phyloP scores from a whole-genome alignment of 1,140 invertebrate species.

The Trialeurodes vaporariorum region DNA sequence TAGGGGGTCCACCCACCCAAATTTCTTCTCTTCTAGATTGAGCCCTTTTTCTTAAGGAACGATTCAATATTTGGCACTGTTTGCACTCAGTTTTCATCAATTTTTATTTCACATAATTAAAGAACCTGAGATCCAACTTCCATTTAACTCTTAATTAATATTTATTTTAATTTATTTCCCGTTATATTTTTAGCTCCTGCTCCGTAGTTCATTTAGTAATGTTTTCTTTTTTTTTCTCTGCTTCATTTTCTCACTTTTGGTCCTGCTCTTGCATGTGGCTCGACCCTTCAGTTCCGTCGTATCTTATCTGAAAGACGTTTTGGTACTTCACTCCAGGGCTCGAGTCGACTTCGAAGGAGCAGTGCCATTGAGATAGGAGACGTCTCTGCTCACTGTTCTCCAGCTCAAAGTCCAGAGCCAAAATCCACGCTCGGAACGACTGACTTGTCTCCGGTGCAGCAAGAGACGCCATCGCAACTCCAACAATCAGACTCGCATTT shows the following conservation, averaged over 20 bases:
- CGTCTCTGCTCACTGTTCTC: neutral
- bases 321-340: constrained; percentile 28
- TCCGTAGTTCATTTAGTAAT: too few relatives aligned
- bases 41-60: too few relatives aligned
- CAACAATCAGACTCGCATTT: neutral
- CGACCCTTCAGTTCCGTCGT: constrained; percentile 23
- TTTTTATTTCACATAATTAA: too few relatives aligned
- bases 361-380: constrained; percentile 38
- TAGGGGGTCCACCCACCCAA: too few relatives aligned
- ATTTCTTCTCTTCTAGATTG: too few relatives aligned
- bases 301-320: constrained; percentile 27
- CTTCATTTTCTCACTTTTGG: neutral
- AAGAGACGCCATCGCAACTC: neutral
- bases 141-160: too few relatives aligned
- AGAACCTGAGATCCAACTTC: too few relatives aligned
- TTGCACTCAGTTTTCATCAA: too few relatives aligned
- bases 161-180: too few relatives aligned
- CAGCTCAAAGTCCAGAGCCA: neutral
- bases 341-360: constrained; percentile 33
- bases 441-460: neutral
- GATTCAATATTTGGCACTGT: too few relatives aligned
- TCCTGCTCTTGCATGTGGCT: constrained; percentile 27
- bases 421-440: neutral
- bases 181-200: too few relatives aligned
- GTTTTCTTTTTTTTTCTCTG: neutral